Evolutionary conservation across 2,888 invertebrate genomes (phyloP).

Genomic region (Yponomeuta evonymella): DNA sequence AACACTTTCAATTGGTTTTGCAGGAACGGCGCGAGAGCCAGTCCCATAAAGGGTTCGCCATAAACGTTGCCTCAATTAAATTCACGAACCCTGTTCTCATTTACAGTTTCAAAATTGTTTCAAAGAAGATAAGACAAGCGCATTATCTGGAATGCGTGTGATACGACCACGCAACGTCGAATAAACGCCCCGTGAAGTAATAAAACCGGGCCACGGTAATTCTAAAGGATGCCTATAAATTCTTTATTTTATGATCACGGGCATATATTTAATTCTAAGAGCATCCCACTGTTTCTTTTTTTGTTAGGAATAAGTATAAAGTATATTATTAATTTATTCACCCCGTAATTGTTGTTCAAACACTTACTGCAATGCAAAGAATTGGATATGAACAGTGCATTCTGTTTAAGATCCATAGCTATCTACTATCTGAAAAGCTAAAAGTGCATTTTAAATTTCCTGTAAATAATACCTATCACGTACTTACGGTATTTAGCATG

Average conservation of each 20-base stretch:
- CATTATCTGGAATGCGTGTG: slow-evolving; percentile 54
- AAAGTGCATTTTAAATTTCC: no score
- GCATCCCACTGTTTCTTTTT: slow-evolving; percentile 65
- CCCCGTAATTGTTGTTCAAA: slow-evolving; percentile 53
- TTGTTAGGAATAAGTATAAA: slow-evolving; percentile 59
- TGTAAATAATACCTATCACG: no score
- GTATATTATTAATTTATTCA: slow-evolving; percentile 59
- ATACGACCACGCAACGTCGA: slow-evolving; percentile 62
- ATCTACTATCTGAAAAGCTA: no score
- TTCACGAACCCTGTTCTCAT: neutral
- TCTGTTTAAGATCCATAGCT: no score
- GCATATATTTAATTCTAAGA: slow-evolving; percentile 72
- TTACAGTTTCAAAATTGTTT: slow-evolving; percentile 12
- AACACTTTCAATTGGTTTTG: neutral
- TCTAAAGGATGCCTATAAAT: slow-evolving; percentile 74
- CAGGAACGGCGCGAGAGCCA: neutral
- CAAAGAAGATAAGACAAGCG: slow-evolving; percentile 42
- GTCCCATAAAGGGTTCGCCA: neutral
- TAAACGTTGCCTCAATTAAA: slow-evolving; percentile 6
- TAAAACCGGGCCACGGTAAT: slow-evolving; percentile 70
- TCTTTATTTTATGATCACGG: slow-evolving; percentile 71
- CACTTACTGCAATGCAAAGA: slow-evolving; percentile 34
- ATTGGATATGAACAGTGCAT: slow-evolving; percentile 12
- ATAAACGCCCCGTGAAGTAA: slow-evolving; percentile 70
- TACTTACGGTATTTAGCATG: slow-evolving; percentile 19